phyloP scores from a whole-genome alignment of 2,888 invertebrate species.

The Malthinus flaveolus region DNA sequence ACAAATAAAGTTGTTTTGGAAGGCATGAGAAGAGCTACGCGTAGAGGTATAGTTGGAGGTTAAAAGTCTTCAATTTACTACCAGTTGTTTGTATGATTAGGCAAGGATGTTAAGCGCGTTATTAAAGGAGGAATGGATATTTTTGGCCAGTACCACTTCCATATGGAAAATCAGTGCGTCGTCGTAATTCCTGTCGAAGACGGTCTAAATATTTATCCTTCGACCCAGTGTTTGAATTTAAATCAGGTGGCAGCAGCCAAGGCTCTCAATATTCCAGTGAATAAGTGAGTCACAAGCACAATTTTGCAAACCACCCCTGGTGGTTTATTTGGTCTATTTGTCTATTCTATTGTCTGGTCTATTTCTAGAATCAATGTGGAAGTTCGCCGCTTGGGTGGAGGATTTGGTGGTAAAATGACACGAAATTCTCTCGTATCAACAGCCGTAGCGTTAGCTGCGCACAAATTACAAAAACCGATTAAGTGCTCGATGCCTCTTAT shows the following conservation, averaged over 20 bases:
- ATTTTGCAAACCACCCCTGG: not conserved
- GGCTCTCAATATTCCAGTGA: slow-evolving; percentile 59
- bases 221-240: slow-evolving; percentile 68
- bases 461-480: slow-evolving; percentile 66
- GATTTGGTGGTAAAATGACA: slow-evolving; percentile 77
- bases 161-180: slow-evolving; percentile 75
- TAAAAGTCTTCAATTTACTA: too few species aligned
- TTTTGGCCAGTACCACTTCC: slow-evolving; percentile 73
- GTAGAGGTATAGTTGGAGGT: slow-evolving; percentile 32
- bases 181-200: slow-evolving; percentile 67
- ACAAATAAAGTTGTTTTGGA: slow-evolving; percentile 53
- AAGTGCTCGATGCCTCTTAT: slow-evolving; percentile 72
- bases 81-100: slow-evolving; percentile 25
- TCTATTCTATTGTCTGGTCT: too few species aligned
- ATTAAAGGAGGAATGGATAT: slow-evolving; percentile 61
- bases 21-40: slow-evolving; percentile 43
- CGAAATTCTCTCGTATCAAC: slow-evolving; percentile 62
- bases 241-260: slow-evolving; percentile 60
- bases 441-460: slow-evolving; percentile 72
- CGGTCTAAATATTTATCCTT: slow-evolving; percentile 64
- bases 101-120: slow-evolving; percentile 53
- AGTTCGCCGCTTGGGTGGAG: slow-evolving; percentile 78
- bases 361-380: slow-evolving; percentile 65
- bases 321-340: too few species aligned
- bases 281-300: slow-evolving; percentile 56